Base-by-base conservation (phyloP, 2,113 vertebrate genomes). In the Chrysochloris asiatica region DNA sequence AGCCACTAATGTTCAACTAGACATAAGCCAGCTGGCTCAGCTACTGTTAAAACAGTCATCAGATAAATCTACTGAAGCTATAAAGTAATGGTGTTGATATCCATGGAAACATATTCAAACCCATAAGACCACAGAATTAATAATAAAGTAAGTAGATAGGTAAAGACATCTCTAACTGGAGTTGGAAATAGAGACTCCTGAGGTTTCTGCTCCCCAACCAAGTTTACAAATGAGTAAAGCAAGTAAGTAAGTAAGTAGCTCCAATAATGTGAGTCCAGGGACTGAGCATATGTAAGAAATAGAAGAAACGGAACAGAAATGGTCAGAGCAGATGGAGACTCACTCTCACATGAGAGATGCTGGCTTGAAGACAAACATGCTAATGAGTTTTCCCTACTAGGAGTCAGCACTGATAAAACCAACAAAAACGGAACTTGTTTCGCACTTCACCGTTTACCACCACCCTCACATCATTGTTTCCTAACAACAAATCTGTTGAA, bases 101-200 rank as follows among this genome's bases (percentile, higher is more conserved):
- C 95, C 93, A 95, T 71, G 93, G 97, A 97, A 97, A 97, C 90
- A 95, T 69, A 86, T 91, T 93, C 63, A 72, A 97, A 93, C 88
- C 94, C 88, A 87, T 94, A 97, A 90, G 87, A 95, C 93, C 86
- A 90, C 76, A 97, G 71, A 5, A 93, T 83, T 96, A 97, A 95
- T 48, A 96, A 94, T 92, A 91, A 94, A 97, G 92, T 88, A 97
- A 96, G 84, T 50, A 88, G 93, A 97, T 95, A 96, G 86, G 92
- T 95, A 97, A 94, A 97, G 97, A 98, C 96, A 96, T 95, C 92
- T 93, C 93, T 65, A 43, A 81, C 48, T 84, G 86, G 59, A 96
- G 91, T 47, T 96, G 92, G 94, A 96, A 97, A 89, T 89, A 96
- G 96, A 97, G 96, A 86, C 67, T 33, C 45, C 69, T 43, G 54